Conservation (phyloP, 2,888 invertebrate genomes). For the Micoletzkya japonica region DNA sequence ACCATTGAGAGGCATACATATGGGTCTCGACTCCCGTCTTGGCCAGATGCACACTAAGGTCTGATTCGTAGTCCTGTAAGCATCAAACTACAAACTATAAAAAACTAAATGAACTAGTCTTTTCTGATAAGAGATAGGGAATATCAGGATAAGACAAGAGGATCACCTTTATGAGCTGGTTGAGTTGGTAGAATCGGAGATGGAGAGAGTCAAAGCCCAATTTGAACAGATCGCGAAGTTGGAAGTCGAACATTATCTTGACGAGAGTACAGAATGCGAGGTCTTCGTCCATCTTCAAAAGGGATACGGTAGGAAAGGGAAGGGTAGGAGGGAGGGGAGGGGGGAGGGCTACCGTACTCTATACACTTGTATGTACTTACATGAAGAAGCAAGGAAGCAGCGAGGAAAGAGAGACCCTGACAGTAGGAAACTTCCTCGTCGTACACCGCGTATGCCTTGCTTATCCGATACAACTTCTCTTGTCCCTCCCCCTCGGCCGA, state of each 20-base stretch:
- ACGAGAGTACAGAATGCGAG: conserved; percentile 96
- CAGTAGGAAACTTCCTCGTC: conserved; percentile 82
- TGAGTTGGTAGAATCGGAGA: conserved; percentile 89
- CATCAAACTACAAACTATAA: too few relatives aligned
- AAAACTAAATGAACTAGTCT: too few relatives aligned
- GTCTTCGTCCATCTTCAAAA: conserved; percentile 94
- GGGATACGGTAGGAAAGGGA: not conserved
- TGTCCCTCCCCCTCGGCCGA: conserved; percentile 87
- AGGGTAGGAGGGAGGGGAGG: not conserved
- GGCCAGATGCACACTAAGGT: conserved; percentile 68
- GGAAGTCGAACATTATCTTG: conserved; percentile 94
- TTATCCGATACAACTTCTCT: conserved; percentile 90
- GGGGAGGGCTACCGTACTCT: not conserved
- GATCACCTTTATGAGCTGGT: conserved; percentile 82
- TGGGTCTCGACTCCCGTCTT: conserved; percentile 86
- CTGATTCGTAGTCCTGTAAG: conserved; percentile 67
- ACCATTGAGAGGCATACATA: conserved; percentile 95
- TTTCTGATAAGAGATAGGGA: too few relatives aligned
- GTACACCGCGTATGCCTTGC: conserved; percentile 68
- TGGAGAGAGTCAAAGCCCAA: conserved; percentile 95
- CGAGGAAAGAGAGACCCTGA: conserved; percentile 95
- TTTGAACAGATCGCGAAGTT: conserved; percentile 84
- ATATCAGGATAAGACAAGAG: not conserved
- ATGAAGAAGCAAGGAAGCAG: conserved; percentile 90
- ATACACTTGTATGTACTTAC: conserved; percentile 68